Evolutionary conservation across 2,888 invertebrate genomes (phyloP).

Genomic region (Leucoma salicis): DNA sequence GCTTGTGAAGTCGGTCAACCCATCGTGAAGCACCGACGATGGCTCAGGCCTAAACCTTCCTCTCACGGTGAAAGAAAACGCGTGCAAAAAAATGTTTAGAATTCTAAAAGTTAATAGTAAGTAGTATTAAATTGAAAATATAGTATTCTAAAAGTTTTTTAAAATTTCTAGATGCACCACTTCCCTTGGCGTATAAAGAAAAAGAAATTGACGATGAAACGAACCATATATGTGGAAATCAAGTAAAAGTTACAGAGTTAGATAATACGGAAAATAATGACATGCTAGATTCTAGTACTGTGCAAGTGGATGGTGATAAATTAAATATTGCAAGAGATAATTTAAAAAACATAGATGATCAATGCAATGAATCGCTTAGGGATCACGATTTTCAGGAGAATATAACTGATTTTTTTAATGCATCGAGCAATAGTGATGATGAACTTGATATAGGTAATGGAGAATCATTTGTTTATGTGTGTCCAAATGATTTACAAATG

Average conservation of each 20-base stretch:
- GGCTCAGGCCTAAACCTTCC: no score
- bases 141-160: no score
- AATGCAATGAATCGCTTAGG: not conserved
- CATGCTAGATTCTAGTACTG: not conserved
- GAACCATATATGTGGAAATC: not conserved
- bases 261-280: conserved; percentile 1
- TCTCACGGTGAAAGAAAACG: no score
- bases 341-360: not conserved
- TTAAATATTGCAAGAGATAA: not conserved
- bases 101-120: no score
- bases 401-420: not conserved
- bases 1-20: no score
- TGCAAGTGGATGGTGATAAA: not conserved
- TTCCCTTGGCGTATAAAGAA: conserved; percentile 24
- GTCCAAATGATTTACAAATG: conserved; percentile 46
- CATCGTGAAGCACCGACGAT: no score
- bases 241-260: conserved; percentile 23
- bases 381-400: not conserved
- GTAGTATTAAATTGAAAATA: no score
- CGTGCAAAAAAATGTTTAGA: no score
- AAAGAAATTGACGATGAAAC: conserved; percentile 10
- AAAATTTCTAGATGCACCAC: conserved; percentile 34
- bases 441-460: conserved; percentile 10
- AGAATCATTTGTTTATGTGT: conserved; percentile 33
- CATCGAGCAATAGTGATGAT: not conserved